Evolutionary conservation across 1,140 invertebrate species (phyloP).

Genomic region (Pseudobourletiella spinata): DNA sequence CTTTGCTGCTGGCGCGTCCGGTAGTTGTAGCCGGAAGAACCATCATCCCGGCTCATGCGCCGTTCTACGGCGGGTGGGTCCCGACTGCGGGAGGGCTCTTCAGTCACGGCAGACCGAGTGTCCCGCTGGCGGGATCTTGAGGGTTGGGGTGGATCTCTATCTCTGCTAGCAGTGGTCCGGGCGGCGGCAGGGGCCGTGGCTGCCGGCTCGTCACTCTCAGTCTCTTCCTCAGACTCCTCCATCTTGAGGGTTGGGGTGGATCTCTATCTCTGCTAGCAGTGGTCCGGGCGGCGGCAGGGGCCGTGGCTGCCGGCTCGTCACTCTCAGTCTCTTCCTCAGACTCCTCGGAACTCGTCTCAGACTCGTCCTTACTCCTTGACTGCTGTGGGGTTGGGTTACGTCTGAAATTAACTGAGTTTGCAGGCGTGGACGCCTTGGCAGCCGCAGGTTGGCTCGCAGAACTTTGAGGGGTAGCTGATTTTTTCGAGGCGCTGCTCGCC

Average conservation of each 20-base stretch:
- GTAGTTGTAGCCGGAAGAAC: neutral
- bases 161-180: neutral
- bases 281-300: neutral
- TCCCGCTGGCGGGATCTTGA: neutral
- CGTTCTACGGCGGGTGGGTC: neutral
- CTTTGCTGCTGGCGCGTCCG: neutral
- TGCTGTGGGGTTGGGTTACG: slow-evolving; percentile 13
- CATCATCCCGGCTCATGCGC: neutral
- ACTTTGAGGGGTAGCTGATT: slow-evolving; percentile 41
- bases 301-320: neutral
- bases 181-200: neutral
- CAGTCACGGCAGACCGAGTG: neutral
- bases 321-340: slow-evolving; percentile 68
- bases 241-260: too few relatives aligned
- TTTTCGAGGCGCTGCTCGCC: too few relatives aligned
- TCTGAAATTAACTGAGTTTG: slow-evolving; percentile 1
- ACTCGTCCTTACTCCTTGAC: slow-evolving; percentile 31
- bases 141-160: neutral
- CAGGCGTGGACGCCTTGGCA: too few relatives aligned
- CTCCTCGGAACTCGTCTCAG: slow-evolving; percentile 52
- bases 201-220: slow-evolving; percentile 47
- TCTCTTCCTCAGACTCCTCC: slow-evolving; percentile 67
- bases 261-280: too few relatives aligned
- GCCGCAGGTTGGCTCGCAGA: neutral
- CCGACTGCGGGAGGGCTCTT: neutral